A percentile compares a stretch with the other conserved stretches of the same genome.
Evolutionary conservation across 92 coral and sea anemone species (phyloP).

Genomic region (Porites rus): DNA sequence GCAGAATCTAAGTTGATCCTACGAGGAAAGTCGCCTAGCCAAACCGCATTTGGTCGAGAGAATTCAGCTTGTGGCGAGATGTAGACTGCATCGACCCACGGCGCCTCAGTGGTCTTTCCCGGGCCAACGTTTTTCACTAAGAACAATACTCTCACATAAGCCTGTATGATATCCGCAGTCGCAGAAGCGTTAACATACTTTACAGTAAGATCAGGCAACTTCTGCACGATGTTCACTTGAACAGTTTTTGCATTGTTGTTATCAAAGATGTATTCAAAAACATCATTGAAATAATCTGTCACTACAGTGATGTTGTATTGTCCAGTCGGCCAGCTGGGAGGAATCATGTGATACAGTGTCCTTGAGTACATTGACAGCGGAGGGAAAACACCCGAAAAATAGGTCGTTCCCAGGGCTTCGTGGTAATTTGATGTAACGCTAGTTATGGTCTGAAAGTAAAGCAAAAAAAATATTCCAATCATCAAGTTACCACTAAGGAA

Average conservation of each 20-base stretch:
- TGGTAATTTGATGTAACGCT: constrained; percentile 10
- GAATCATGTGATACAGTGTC: constrained; percentile 37
- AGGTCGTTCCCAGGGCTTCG: constrained; percentile 37
- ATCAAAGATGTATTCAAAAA: constrained; percentile 67
- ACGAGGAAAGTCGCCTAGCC: constrained; percentile 50
- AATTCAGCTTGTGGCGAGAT: constrained; percentile 45
- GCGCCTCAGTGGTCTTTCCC: constrained; percentile 69
- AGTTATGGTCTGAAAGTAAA: constrained; percentile 44
- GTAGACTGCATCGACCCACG: constrained; percentile 71
- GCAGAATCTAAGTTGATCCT: constrained; percentile 42
- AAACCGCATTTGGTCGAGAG: constrained; percentile 8
- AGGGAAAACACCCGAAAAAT: constrained; percentile 69
- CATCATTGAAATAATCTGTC: constrained; percentile 66
- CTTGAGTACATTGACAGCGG: constrained; percentile 63
- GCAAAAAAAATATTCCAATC: background rate
- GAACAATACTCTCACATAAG: constrained; percentile 56
- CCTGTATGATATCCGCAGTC: constrained; percentile 29
- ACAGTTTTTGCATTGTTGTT: constrained; percentile 63
- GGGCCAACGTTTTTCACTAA: constrained; percentile 66
- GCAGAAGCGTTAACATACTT: constrained; percentile 32
- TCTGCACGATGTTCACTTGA: constrained; percentile 48
- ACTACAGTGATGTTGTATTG: constrained; percentile 65
- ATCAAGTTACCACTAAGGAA: too few relatives aligned
- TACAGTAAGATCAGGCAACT: constrained; percentile 73
- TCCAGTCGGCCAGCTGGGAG: constrained; percentile 63